phyloP scores from a whole-genome alignment of 37 sponge, comb jelly and placozoan genomes.

The Ephydatia muelleri region DNA sequence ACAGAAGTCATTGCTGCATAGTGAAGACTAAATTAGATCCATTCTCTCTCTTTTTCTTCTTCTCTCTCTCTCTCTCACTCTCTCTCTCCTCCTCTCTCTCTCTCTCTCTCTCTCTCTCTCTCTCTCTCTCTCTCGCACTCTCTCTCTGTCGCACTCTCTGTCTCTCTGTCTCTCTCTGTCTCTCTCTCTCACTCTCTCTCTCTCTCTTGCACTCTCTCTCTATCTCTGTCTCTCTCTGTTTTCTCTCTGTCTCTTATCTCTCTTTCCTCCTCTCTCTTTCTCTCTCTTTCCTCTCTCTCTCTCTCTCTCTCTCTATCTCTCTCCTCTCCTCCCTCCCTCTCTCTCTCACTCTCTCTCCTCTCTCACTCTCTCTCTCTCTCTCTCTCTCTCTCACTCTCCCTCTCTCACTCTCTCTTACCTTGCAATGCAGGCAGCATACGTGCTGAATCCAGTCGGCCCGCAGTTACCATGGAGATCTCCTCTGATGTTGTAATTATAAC shows the following conservation, averaged over 20 bases:
- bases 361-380: not conserved
- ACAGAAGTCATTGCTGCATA: not conserved
- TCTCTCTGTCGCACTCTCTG: not conserved
- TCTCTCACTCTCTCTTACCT: no score
- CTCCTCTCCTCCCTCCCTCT: not conserved
- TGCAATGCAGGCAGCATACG: conserved; percentile 43
- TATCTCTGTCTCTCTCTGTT: no score
- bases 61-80: not conserved
- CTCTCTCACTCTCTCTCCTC: not conserved
- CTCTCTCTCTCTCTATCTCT: no score
- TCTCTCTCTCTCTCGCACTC: no score
- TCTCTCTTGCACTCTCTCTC: no score
- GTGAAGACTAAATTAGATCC: not conserved
- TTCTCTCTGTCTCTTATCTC: no score
- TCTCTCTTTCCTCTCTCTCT: no score
- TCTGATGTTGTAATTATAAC: conserved; percentile 21
- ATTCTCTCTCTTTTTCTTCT: not conserved
- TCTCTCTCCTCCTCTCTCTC: not conserved
- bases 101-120: not conserved
- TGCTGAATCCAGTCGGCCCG: not conserved
- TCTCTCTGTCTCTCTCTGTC: not conserved
- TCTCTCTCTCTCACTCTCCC: no score
- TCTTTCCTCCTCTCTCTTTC: no score
- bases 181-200: no score
- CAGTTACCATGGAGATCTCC: conserved; percentile 65